These are phyloP conservation scores for Psammodynastes pulverulentus DNA, from an alignment of 2,113 vertebrate species.

Conservation along the genomic window DNA sequence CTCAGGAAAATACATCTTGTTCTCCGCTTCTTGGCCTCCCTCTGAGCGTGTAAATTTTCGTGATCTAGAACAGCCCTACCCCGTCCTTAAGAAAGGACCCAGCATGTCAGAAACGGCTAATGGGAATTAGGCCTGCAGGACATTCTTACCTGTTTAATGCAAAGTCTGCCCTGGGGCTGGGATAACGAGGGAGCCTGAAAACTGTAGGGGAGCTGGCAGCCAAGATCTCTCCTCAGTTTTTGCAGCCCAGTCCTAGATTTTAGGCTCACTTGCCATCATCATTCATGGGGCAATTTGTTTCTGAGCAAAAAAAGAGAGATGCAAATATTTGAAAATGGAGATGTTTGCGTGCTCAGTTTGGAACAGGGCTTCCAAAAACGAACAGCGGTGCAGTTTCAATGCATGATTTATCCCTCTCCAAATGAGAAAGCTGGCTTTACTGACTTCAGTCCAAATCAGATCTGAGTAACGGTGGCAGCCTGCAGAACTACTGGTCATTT, in stretches of 20 bases:
- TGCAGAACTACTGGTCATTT: neutral
- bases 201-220: neutral
- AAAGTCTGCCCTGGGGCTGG: neutral
- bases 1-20: neutral
- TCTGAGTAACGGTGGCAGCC: neutral
- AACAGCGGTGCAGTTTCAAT: neutral
- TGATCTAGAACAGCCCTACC: neutral
- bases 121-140: neutral
- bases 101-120: neutral
- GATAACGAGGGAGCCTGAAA: neutral
- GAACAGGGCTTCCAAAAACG: neutral
- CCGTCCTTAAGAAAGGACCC: neutral
- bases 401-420: neutral
- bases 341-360: neutral
- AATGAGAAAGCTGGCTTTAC: neutral
- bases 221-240: neutral
- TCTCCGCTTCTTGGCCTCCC: neutral
- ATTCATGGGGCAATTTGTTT: neutral
- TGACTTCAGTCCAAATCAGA: neutral
- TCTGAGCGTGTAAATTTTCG: neutral
- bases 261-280: neutral
- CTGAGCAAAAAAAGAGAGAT: neutral
- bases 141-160: neutral
- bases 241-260: neutral
- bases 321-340: neutral